These are phyloP conservation scores for Setophaga kirtlandii DNA, from an alignment of 2,113 vertebrate species.

Conservation along the genomic window DNA sequence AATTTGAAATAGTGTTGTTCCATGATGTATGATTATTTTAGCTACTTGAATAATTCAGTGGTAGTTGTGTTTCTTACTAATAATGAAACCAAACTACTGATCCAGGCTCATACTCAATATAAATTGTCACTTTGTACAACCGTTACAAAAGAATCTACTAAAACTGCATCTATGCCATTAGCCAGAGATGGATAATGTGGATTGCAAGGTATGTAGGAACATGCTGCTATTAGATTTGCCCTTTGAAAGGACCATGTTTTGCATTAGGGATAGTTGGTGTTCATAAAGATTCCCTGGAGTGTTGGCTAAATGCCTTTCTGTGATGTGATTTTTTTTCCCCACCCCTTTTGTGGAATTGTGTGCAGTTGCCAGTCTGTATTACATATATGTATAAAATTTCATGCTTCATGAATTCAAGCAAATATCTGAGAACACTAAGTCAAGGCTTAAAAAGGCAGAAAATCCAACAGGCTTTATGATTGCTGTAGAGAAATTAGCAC, in stretches of 20 bases:
- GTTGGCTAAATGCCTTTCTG: not conserved
- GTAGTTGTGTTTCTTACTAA: not conserved
- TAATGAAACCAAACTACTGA: not conserved
- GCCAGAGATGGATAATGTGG: not conserved
- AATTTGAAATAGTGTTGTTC: not conserved
- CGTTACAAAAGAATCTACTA: not conserved
- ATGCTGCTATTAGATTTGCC: not conserved
- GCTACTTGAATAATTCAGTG: not conserved
- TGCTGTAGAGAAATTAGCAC: not conserved
- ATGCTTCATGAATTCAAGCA: not conserved
- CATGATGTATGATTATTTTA: not conserved
- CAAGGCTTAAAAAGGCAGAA: not conserved
- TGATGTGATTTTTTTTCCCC: not conserved
- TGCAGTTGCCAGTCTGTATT: not conserved
- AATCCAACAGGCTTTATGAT: not conserved
- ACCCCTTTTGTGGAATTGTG: not conserved
- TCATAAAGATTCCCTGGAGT: not conserved
- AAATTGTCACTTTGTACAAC: not conserved
- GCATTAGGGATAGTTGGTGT: not conserved
- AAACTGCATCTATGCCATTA: not conserved
- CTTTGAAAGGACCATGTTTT: not conserved
- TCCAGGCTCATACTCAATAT: not conserved
- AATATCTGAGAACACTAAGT: not conserved
- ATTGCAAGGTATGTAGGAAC: not conserved
- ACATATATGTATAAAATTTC: not conserved